Evolutionary conservation across 2,888 invertebrate genomes (phyloP).

Genomic region (Leptodirus hochenwartii): DNA sequence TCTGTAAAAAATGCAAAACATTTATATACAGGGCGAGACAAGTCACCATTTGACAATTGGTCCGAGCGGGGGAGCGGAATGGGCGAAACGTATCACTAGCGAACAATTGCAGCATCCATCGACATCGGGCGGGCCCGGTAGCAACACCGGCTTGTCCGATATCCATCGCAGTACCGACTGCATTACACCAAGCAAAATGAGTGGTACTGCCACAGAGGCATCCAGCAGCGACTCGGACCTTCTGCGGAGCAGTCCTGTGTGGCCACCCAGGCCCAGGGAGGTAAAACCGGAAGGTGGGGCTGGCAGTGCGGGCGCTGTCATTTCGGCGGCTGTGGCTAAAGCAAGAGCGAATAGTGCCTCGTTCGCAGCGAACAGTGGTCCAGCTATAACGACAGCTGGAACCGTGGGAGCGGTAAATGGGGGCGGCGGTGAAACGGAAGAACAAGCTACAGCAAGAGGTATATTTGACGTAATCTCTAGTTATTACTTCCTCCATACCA

Average conservation of each 20-base stretch:
- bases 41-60: constrained; percentile 40
- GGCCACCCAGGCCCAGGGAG: constrained; percentile 26
- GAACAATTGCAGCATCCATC: too few species aligned
- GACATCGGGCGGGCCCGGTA: constrained; percentile 11
- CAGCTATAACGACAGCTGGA: constrained; percentile 12
- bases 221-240: constrained; percentile 40
- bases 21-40: too few species aligned
- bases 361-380: neutral
- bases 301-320: constrained; percentile 6
- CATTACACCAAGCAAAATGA: constrained; percentile 50
- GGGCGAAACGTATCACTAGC: constrained; percentile 42
- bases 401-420: constrained; percentile 29
- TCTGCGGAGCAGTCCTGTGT: constrained; percentile 23
- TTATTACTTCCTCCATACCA: constrained; percentile 1
- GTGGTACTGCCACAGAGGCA: constrained; percentile 25
- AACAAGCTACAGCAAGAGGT: constrained; percentile 28
- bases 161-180: constrained; percentile 62
- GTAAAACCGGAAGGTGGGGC: constrained; percentile 16
- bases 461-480: constrained; percentile 8
- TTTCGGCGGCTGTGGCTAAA: constrained; percentile 8
- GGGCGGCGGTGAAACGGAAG: constrained; percentile 31
- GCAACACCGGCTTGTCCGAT: constrained; percentile 30
- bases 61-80: constrained; percentile 44
- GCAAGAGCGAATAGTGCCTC: constrained; percentile 7
- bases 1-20: too few species aligned